Base-by-base conservation (phyloP, 2,113 vertebrate species). In the Columba livia region DNA sequence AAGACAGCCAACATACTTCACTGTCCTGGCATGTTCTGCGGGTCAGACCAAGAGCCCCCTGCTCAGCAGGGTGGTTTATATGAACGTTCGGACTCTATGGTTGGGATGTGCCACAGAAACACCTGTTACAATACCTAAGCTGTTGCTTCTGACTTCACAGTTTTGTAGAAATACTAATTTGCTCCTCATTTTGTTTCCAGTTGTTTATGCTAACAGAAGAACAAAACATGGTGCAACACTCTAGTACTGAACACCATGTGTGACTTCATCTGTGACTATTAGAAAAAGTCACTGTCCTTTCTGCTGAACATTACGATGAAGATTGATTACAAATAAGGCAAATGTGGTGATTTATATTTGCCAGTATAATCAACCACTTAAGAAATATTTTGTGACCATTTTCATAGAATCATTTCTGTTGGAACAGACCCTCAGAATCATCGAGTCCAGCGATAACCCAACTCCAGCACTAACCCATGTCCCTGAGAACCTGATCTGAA, bases 41-140 rank as follows among this genome's bases (percentile, higher is more conserved):
- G 17, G 8, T 25, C 50, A 77, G 53, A 60, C 36, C 21, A 24
- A 61, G 74, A 75, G 57, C 4, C 6, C 26, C 29, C 40, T 12
- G 32, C 56, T 58, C 40, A 18, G 5, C 65, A 21, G 65, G 7
- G 54, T 38, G 79, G 17, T 29, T 54, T n/a, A 15, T 6, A 18
- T 0, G 0, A 54, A 36, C 0, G 0, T 9, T 8, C 34, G 38
- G 74, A 31, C 38, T 31, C 21, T 5, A 5, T 2, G 0, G 12
- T 40, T 40, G 25, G 44, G 29, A 12, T 3, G 13, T 16, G 32
- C 11, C 40, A 42, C 4, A 60, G 34, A 60, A 57, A 7, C 10
- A 79, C 42, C 16, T 2, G 44, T 9, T n/a, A 11, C 20, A 44
- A 44, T 2, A 64, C 5, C 20, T 11, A 31, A 32, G 6, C 25